These are phyloP conservation scores for Epizoanthus stellaris DNA, from an alignment of 92 coral and sea anemone genomes.

Conservation along the genomic window DNA sequence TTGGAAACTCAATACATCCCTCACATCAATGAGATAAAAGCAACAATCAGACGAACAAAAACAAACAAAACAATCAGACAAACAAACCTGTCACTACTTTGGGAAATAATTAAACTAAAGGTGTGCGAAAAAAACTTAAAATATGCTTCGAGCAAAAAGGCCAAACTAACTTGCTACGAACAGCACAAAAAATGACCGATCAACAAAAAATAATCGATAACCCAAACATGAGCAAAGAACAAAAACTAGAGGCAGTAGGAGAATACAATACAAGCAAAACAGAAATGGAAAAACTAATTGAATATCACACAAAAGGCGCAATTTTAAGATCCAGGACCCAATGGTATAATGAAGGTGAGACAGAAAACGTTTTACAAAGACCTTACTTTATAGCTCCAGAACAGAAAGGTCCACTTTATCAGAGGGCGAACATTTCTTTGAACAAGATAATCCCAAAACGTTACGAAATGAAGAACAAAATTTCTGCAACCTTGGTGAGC, in stretches of 20 bases:
- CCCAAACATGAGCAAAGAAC: conserved; percentile 3
- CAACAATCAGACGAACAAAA: no score
- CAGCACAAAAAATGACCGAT: no score
- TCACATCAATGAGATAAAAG: no score
- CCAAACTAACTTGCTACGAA: background rate
- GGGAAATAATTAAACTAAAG: background rate
- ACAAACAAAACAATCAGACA: no score
- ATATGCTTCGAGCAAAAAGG: background rate
- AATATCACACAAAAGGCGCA: conserved; percentile 1
- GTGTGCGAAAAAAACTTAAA: background rate
- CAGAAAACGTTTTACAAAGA: background rate
- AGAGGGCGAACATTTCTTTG: background rate
- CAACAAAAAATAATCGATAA: background rate
- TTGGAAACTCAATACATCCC: no score
- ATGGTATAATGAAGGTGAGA: background rate
- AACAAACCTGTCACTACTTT: conserved; percentile 1
- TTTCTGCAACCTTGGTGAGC: background rate
- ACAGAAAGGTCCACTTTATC: background rate
- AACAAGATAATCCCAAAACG: background rate
- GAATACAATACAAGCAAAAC: conserved; percentile 1
- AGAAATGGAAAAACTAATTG: background rate
- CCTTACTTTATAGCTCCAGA: background rate
- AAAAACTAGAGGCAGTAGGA: background rate
- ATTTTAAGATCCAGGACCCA: no score
- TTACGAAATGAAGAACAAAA: background rate